Conservation (phyloP, 2,797 vertebrate species). For the Tolypeutes matacus region DNA sequence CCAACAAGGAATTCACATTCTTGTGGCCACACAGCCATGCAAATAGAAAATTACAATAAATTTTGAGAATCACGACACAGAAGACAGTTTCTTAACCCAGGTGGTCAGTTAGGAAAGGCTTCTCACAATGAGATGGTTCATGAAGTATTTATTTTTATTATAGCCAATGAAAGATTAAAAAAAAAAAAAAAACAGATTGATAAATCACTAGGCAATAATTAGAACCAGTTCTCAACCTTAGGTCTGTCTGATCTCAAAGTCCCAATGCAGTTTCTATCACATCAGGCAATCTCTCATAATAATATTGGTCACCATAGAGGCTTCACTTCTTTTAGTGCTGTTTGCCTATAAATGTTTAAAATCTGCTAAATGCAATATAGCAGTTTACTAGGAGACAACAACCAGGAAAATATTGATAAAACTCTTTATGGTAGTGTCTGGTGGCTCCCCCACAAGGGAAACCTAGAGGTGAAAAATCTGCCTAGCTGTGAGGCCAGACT, state of each 20-base stretch:
- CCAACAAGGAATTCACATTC: background rate
- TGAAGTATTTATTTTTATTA: slow-evolving; percentile 49
- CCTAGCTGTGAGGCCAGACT: background rate
- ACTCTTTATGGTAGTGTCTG: slow-evolving; percentile 12
- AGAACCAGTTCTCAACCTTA: background rate
- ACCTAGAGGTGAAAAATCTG: slow-evolving; percentile 22
- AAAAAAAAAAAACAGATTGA: too few species aligned
- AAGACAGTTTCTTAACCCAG: background rate
- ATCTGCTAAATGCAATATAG: slow-evolving; percentile 5
- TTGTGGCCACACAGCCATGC: background rate
- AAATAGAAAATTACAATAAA: slow-evolving; percentile 29
- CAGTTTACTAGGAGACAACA: slow-evolving; percentile 9
- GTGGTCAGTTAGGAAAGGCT: slow-evolving; percentile 37
- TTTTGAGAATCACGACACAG: background rate
- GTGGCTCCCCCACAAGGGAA: background rate
- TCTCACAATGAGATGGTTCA: slow-evolving; percentile 14
- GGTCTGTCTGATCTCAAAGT: slow-evolving; percentile 2
- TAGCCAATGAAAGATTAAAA: background rate
- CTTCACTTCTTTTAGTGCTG: background rate
- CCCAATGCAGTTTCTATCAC: background rate
- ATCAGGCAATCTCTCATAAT: slow-evolving; percentile 30
- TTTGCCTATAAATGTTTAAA: slow-evolving; percentile 33
- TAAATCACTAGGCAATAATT: slow-evolving; percentile 56
- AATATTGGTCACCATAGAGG: slow-evolving; percentile 22
- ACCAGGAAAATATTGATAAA: slow-evolving; percentile 45